Evolutionary conservation across 2,888 invertebrate genomes (phyloP).

Genomic region (Blera fallax): DNA sequence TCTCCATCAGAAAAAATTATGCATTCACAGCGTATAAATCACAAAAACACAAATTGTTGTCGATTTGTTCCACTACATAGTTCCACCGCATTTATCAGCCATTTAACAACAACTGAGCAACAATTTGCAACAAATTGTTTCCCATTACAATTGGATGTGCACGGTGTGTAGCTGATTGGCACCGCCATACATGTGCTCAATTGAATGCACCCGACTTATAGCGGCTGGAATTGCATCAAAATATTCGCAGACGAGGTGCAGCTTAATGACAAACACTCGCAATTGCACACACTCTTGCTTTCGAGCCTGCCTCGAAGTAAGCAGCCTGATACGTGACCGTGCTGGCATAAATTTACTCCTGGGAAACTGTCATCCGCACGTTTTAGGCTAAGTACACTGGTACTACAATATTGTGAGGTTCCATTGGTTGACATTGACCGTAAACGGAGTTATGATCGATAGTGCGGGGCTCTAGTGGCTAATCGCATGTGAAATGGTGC

Average conservation of each 20-base stretch:
- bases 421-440: constrained; percentile 54
- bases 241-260: constrained; percentile 47
- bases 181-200: neutral
- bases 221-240: constrained; percentile 16
- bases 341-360: constrained; percentile 19
- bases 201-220: neutral
- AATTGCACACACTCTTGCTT: constrained; percentile 59
- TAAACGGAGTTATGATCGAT: constrained; percentile 55
- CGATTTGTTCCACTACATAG: constrained; percentile 36
- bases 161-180: neutral
- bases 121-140: constrained; percentile 61
- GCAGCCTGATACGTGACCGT: constrained; percentile 53
- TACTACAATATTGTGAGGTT: neutral
- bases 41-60: neutral
- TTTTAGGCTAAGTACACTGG: neutral
- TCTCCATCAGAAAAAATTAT: neutral
- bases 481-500: constrained; percentile 28
- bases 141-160: constrained; percentile 53
- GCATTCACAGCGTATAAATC: neutral
- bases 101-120: constrained; percentile 33
- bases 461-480: constrained; percentile 41
- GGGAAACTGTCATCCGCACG: constrained; percentile 57
- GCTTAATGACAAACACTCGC: constrained; percentile 15
- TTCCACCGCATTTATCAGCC: constrained; percentile 42
- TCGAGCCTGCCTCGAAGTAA: constrained; percentile 23